phyloP scores from a whole-genome alignment of 2,888 invertebrate genomes.

The Plagiodera versicolora region DNA sequence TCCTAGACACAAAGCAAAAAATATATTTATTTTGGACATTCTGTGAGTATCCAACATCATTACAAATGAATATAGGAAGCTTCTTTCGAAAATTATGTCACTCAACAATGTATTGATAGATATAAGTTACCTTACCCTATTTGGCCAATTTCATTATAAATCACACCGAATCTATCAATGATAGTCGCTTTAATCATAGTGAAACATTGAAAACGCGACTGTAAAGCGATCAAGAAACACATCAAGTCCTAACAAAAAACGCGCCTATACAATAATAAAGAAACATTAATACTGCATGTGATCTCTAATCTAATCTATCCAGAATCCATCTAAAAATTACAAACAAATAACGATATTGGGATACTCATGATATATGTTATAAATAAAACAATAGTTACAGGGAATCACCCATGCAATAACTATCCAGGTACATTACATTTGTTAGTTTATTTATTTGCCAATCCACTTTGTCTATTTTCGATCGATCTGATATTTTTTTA shows the following conservation, averaged over 20 bases:
- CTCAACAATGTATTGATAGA: too few relatives aligned
- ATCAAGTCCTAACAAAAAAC: background rate
- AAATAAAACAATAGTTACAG: background rate
- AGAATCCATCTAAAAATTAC: background rate
- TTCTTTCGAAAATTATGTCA: too few relatives aligned
- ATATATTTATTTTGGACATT: too few relatives aligned
- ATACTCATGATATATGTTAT: background rate
- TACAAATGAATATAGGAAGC: too few relatives aligned
- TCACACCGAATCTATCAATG: background rate
- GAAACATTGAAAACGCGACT: background rate
- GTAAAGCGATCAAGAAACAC: background rate
- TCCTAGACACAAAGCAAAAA: too few relatives aligned
- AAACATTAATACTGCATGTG: background rate
- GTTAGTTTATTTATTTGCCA: background rate
- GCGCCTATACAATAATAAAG: background rate
- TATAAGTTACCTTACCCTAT: background rate
- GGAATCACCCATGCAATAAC: background rate
- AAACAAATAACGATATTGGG: background rate
- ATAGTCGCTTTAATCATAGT: background rate
- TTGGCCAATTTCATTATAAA: background rate
- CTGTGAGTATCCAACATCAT: too few relatives aligned
- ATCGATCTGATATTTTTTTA: too few relatives aligned
- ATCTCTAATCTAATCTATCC: background rate
- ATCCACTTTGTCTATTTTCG: too few relatives aligned
- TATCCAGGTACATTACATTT: background rate